Percentiles rank a stretch among this genome's conserved stretches.
These are phyloP conservation scores for Macrostomum lignano DNA, from an alignment of 1,140 invertebrate species.

Conservation along the genomic window DNA sequence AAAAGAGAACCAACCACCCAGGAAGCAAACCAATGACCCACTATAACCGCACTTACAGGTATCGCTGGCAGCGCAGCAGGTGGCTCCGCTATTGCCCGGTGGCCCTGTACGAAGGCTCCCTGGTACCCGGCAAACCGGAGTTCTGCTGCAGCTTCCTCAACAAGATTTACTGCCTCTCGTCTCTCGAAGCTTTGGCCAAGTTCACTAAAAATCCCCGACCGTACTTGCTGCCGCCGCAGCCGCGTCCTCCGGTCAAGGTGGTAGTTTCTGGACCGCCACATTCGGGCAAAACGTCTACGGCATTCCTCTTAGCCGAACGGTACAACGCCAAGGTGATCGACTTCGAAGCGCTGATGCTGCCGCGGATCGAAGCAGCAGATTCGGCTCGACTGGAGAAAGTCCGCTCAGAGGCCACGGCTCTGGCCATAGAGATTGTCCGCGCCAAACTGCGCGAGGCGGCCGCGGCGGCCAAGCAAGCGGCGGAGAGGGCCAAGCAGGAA, in stretches of 20 bases:
- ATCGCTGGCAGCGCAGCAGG: slow-evolving; percentile 19
- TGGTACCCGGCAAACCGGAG: slow-evolving; percentile 20
- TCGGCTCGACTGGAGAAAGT: not conserved
- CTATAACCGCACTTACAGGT: no score
- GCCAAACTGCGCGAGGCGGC: no score
- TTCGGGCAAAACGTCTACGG: slow-evolving; percentile 21
- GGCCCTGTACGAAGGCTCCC: slow-evolving; percentile 21
- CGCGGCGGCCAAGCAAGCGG: no score
- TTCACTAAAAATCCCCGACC: slow-evolving; percentile 25
- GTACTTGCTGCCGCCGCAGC: slow-evolving; percentile 21
- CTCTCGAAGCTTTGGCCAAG: slow-evolving; percentile 18
- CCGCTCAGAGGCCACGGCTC: not conserved
- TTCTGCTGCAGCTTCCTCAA: slow-evolving; percentile 23
- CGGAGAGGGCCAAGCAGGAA: not conserved
- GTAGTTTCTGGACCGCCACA: slow-evolving; percentile 15
- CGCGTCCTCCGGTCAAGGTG: slow-evolving; percentile 22
- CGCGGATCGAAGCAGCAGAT: not conserved
- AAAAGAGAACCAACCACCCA: not conserved
- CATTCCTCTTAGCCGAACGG: slow-evolving; percentile 17
- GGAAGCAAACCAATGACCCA: no score
- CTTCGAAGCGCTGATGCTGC: not conserved
- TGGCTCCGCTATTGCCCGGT: slow-evolving; percentile 24
- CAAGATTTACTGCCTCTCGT: slow-evolving; percentile 24
- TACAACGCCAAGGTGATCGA: slow-evolving; percentile 21
- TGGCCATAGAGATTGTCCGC: not conserved